phyloP scores from a whole-genome alignment of 2,888 invertebrate species.

The Drosophila anceps region DNA sequence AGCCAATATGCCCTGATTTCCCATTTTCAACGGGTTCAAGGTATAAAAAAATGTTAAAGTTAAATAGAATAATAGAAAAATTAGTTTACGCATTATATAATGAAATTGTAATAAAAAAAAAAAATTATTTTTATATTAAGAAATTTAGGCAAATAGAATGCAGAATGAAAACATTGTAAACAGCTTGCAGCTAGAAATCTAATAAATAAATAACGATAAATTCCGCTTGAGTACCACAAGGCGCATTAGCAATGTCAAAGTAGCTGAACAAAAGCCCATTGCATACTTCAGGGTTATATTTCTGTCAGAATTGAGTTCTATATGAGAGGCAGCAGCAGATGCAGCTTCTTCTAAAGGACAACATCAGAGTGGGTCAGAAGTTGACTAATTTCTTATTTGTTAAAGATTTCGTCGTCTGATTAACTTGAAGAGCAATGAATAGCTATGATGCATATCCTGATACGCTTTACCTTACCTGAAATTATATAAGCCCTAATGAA shows the following conservation, averaged over 20 bases:
- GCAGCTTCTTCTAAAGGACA: not conserved
- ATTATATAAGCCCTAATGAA: not conserved
- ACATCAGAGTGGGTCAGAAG: not conserved
- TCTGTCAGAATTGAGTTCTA: not conserved
- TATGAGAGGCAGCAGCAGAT: not conserved
- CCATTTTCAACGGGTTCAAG: too few species aligned
- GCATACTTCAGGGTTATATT: slow-evolving; percentile 1
- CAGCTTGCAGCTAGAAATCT: too few species aligned
- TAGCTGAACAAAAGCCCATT: not conserved
- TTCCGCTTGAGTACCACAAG: not conserved
- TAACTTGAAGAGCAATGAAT: not conserved
- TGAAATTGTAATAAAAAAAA: too few species aligned
- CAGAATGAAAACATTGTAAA: too few species aligned
- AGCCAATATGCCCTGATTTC: too few species aligned
- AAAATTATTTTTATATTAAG: too few species aligned
- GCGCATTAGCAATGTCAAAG: not conserved
- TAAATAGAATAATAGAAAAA: too few species aligned
- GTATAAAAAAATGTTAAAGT: too few species aligned
- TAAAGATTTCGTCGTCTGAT: too few species aligned
- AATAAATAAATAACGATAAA: too few species aligned
- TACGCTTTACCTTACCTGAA: not conserved
- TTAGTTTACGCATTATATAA: too few species aligned
- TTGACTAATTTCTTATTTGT: not conserved
- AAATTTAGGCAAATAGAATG: too few species aligned
- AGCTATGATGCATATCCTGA: not conserved